Evolutionary conservation across 2,113 vertebrate species (phyloP), one percentile per base, ranked within the genome.

Genomic region (Hippocampus barbouri): DNA sequence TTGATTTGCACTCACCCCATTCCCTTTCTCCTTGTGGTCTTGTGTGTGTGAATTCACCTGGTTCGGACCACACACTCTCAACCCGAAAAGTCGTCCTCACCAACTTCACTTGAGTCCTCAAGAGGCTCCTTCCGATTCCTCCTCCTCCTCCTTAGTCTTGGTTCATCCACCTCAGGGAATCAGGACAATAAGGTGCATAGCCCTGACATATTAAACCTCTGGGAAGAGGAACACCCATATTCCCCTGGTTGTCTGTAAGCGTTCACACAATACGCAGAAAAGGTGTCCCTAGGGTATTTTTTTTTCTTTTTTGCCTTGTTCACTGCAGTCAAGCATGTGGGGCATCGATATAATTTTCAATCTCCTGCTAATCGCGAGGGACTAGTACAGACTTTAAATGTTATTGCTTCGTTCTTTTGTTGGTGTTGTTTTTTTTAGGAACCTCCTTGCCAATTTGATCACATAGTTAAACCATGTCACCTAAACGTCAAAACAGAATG

Each of bases 131-230:
- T 63, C 41, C 5, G 1, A 54, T 59, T 66, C 62, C 63, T 77
- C 27, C 61, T 73, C 71, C 63, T 77, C 49, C 57, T 77, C 47
- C 60, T 69, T 67, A 38, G 57, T 53, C 69, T 56, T 74, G 27
- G 23, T 63, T 76, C 74, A 71, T 76, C 69, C 80, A 69, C 76
- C 82, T 75, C 23, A 62, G 63, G 49, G 69, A 72, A 21, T 21
- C 0, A 12, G 25, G 70, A 89, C 80, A 88, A 90, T 61, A 53
- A 57, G 47, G 25, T 49, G 49, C 54, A 71, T 72, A 70, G 71
- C 75, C 78, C 80, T 90, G 89, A 91, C 68, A 91, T 86, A 73
- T 85, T 89, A 91, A 86, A 91, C 90, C 87, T 80, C 81, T 88
- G 88, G 78, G 87, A 90, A 87, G 74, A 69, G 86, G 83, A 91